Percentiles rank a stretch among this genome's conserved stretches.
phyloP scores from a whole-genome alignment of 2,113 vertebrate species.

The Cyanoliseus patagonus region DNA sequence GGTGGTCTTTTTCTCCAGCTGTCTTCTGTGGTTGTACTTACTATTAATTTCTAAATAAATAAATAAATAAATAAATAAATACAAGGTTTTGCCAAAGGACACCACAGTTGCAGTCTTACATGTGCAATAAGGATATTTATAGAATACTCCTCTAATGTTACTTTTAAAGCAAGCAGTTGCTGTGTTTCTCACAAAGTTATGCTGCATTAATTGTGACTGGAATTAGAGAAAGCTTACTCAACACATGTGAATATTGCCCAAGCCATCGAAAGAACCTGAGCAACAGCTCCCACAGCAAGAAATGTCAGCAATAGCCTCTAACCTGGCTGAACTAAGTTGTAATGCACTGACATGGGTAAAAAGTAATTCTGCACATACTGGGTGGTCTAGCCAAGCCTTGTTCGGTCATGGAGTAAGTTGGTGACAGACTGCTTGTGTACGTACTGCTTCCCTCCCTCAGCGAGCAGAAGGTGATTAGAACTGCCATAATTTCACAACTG shows the following conservation, averaged over 20 bases:
- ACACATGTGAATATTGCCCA: neutral
- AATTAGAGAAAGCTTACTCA: neutral
- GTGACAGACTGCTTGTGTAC: neutral
- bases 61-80: too few relatives aligned
- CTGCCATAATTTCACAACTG: neutral
- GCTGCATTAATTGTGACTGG: rapidly evolving
- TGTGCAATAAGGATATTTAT: rapidly evolving
- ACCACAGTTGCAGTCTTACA: neutral
- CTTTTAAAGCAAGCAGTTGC: neutral
- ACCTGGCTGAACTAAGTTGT: neutral
- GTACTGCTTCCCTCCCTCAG: neutral
- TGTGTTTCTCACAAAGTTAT: neutral
- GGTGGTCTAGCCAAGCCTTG: neutral
- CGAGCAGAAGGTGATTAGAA: neutral
- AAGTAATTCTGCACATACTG: neutral
- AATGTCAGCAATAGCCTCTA: neutral
- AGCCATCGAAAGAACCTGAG: neutral
- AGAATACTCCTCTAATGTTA: neutral
- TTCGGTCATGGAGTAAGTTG: neutral
- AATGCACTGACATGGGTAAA: neutral
- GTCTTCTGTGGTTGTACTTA: neutral
- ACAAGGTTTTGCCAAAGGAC: neutral
- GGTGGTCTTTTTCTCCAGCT: neutral
- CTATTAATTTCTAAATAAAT: neutral
- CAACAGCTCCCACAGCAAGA: neutral